These are phyloP conservation scores for Carettochelys insculpta DNA, from an alignment of 2,113 vertebrate genomes.

Conservation along the genomic window DNA sequence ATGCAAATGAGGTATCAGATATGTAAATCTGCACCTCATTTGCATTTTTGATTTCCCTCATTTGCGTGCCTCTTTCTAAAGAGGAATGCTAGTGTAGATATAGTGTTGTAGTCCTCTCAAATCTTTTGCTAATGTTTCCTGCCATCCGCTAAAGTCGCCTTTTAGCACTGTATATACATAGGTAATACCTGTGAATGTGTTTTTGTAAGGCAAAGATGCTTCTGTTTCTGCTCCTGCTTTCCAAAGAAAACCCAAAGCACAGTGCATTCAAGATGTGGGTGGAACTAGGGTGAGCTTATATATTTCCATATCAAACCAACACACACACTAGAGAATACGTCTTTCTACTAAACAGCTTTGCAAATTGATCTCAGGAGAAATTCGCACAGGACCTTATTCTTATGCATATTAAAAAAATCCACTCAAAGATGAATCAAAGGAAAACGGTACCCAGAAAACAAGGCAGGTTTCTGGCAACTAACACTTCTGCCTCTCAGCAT, in stretches of 20 bases:
- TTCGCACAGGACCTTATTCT: constrained; percentile 59
- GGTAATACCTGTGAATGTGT: constrained; percentile 37
- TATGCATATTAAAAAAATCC: constrained; percentile 32
- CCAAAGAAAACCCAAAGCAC: constrained; percentile 34
- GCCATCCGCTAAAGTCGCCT: constrained; percentile 44
- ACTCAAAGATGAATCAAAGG: constrained; percentile 67
- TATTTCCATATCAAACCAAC: constrained; percentile 77
- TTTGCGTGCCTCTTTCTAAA: too few species aligned
- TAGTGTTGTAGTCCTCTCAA: constrained; percentile 43
- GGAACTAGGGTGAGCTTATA: constrained; percentile 56
- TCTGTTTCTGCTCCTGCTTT: constrained; percentile 16
- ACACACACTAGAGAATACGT: constrained; percentile 64
- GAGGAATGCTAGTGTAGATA: too few species aligned
- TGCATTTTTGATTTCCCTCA: too few species aligned
- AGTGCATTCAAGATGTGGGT: constrained; percentile 9
- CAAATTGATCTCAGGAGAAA: constrained; percentile 76
- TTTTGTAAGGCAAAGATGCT: not conserved
- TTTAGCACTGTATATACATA: constrained; percentile 25
- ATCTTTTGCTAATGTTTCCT: constrained; percentile 39
- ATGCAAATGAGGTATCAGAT: too few species aligned
- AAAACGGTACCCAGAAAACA: constrained; percentile 48
- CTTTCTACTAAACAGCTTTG: constrained; percentile 66
- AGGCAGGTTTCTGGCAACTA: constrained; percentile 30
- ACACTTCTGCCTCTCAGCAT: constrained; percentile 43
- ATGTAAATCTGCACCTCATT: too few species aligned